Base-by-base conservation (phyloP, 2,113 vertebrate genomes). In the Nyctereutes procyonoides region DNA sequence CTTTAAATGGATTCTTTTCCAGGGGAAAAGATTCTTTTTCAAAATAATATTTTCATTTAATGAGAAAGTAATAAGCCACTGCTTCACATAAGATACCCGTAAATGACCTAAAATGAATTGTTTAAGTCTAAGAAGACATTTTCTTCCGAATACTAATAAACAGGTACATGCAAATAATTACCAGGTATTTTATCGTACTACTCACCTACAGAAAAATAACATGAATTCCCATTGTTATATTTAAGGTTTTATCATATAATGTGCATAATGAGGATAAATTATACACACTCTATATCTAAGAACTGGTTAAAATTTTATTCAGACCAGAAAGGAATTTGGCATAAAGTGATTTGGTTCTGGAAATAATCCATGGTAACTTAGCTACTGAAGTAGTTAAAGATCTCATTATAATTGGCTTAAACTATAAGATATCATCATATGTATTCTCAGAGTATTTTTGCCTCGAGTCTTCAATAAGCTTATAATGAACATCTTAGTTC, bases 131-230 rank as follows among this genome's bases (percentile, higher is more conserved):
- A 28, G 53, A 20, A 95, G 83, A 43, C 1, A 28, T 93, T 88
- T 93, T 77, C 76, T 84, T 48, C 43, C 58, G 92, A 69, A 43
- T 53, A 90, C 85, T 95, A 85, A 88, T 92, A 97, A 96, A 84
- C 17, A 97, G 55, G 9, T 82, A 48, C 48, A 84, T 77, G 48
- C 32, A 16, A 67, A 17, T 65, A 94, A 92, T 81, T 93, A 92
- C 77, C 38, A 79, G 62, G 19, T 60, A 89, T 87, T 96, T 97
- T 88, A 97, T 81, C 8, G 14, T 79, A 22, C 2, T 83, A 55
- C 35, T 60, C 43, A 81, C 58, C 95, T 65, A 90, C 14, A 88
- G 30, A 90, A 96, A 88, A 81, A 91, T 83, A 92, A 92, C 24
- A 17, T 67, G 24, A 96, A 94, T 97, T 5, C 24, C 30, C 43